phyloP scores from a whole-genome alignment of 1,140 invertebrate genomes.

The Tetramorium simillimum region DNA sequence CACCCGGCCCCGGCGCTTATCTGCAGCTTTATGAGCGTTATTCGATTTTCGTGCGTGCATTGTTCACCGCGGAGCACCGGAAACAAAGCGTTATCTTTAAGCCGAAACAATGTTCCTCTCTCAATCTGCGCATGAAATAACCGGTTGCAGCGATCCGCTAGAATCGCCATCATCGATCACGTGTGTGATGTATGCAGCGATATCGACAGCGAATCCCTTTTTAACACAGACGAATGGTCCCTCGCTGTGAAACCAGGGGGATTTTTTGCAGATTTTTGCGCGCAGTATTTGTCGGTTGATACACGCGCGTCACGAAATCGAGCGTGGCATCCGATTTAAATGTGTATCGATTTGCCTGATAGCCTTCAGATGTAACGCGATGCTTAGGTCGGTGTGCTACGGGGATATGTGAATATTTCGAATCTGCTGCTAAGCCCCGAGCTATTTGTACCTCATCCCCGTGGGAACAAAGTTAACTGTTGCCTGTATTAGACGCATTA shows the following conservation, averaged over 20 bases:
- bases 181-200: slow-evolving; percentile 70
- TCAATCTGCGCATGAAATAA: slow-evolving; percentile 72
- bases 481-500: background rate
- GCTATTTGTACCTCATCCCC: slow-evolving; percentile 31
- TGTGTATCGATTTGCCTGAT: slow-evolving; percentile 59
- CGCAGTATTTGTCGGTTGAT: slow-evolving; percentile 61
- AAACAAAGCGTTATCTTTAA: slow-evolving; percentile 77
- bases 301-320: slow-evolving; percentile 56
- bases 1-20: slow-evolving; percentile 64
- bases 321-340: slow-evolving; percentile 63
- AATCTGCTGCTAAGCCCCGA: slow-evolving; percentile 29
- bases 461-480: slow-evolving; percentile 37
- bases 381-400: slow-evolving; percentile 9
- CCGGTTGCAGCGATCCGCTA: slow-evolving; percentile 67
- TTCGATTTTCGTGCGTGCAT: slow-evolving; percentile 74
- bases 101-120: slow-evolving; percentile 73
- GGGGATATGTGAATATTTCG: slow-evolving; percentile 28
- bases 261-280: slow-evolving; percentile 54
- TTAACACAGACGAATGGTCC: slow-evolving; percentile 79
- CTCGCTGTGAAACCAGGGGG: slow-evolving; percentile 42
- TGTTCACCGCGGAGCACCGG: slow-evolving; percentile 60
- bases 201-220: slow-evolving; percentile 77
- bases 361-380: slow-evolving; percentile 18
- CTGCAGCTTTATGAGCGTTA: slow-evolving; percentile 71
- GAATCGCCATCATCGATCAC: slow-evolving; percentile 73